Evolutionary conservation across 2,888 invertebrate species (phyloP).

Genomic region (Drosophila kambysellisi): DNA sequence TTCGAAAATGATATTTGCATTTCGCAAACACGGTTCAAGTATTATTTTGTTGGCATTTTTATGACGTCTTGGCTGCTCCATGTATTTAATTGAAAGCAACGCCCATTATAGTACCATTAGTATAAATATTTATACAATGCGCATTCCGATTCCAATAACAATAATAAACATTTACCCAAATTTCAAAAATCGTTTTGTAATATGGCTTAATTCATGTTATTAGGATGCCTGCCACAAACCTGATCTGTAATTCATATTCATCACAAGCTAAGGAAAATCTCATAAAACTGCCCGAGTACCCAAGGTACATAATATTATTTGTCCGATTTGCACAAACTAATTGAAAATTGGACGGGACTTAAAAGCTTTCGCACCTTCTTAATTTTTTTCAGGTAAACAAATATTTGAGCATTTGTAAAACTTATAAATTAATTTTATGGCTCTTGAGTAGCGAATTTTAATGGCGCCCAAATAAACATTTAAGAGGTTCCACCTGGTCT

Average conservation of each 20-base stretch:
- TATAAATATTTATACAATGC: conserved; percentile 64
- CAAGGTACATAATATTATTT: conserved; percentile 2
- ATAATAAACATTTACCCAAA: conserved; percentile 59
- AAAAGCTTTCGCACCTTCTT: conserved; percentile 23
- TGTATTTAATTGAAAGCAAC: conserved; percentile 32
- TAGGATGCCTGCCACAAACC: background rate
- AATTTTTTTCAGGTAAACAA: conserved; percentile 56
- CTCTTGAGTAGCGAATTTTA: conserved; percentile 49
- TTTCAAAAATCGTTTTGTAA: conserved; percentile 42
- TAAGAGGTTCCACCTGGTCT: conserved; percentile 41
- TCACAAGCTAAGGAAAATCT: conserved; percentile 1
- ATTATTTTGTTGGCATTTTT: conserved; percentile 6
- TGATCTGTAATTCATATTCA: conserved; percentile 25
- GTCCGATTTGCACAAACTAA: conserved; percentile 6
- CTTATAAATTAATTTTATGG: conserved; percentile 73
- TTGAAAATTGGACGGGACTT: conserved; percentile 8
- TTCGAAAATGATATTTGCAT: background rate
- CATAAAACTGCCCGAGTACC: conserved; percentile 11
- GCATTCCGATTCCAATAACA: conserved; percentile 37
- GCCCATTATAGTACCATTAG: conserved; percentile 38
- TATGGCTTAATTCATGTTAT: conserved; percentile 32
- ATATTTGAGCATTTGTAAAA: conserved; percentile 60
- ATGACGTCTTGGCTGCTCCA: conserved; percentile 55
- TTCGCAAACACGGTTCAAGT: conserved; percentile 3
- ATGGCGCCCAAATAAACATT: conserved; percentile 27